phyloP scores from a whole-genome alignment of 2,888 invertebrate species.

The Hirudinaria manillensis region DNA sequence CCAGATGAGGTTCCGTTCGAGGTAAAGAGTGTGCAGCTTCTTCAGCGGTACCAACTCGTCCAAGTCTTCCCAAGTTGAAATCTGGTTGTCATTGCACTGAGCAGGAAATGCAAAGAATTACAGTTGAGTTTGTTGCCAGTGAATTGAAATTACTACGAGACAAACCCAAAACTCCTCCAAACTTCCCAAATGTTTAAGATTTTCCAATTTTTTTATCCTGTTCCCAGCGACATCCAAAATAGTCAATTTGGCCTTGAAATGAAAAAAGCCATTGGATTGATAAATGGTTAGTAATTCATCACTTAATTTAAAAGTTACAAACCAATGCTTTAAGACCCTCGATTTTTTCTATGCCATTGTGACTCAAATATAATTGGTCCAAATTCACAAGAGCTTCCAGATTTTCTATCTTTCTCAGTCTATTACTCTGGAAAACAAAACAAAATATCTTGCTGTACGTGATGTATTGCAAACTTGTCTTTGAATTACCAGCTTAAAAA shows the following conservation, averaged over 20 bases:
- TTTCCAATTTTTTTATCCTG: constrained; percentile 71
- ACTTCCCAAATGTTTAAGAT: constrained; percentile 68
- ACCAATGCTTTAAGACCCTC: constrained; percentile 63
- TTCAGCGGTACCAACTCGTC: constrained; percentile 63
- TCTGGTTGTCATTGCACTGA: constrained; percentile 82
- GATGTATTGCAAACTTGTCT: too few relatives aligned
- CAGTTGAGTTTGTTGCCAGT: background rate
- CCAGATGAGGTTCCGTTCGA: constrained; percentile 83
- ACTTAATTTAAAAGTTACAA: constrained; percentile 38
- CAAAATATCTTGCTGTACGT: background rate
- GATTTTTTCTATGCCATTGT: constrained; percentile 76
- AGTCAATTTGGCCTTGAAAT: constrained; percentile 58
- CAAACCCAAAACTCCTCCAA: constrained; percentile 91
- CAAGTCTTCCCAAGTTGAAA: constrained; percentile 77
- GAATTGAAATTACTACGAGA: background rate
- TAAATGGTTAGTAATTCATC: background rate
- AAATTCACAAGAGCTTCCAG: constrained; percentile 68
- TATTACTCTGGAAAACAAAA: constrained; percentile 64
- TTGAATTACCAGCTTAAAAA: background rate
- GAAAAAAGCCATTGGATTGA: background rate
- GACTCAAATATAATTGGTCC: constrained; percentile 83
- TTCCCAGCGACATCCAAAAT: constrained; percentile 88
- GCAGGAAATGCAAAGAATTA: constrained; percentile 38
- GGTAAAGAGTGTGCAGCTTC: constrained; percentile 70
- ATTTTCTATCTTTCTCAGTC: constrained; percentile 79